Base-by-base conservation (phyloP, 2,797 vertebrate species). In the Falco columbarius region DNA sequence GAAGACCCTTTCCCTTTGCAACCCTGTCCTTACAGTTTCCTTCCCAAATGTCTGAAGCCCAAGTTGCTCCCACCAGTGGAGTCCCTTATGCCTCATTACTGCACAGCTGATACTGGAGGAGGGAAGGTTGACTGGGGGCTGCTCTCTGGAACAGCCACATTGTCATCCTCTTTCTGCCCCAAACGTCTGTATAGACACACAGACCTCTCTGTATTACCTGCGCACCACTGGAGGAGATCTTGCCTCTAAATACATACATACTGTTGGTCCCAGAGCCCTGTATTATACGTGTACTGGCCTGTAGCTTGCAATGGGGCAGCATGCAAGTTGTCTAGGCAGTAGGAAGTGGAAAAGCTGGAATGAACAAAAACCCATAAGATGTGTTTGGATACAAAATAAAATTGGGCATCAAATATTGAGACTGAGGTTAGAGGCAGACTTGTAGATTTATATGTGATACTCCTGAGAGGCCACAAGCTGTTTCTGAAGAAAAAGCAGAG, bases 41-140 rank as follows among this genome's bases (percentile, higher is more conserved):
- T 29, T 77, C 13, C 30, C 40, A 36, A 40, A 14, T 5, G 12
- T 23, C 22, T 54, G 29, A 74, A 74, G 36, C 30, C 58, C 36
- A 30, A 0, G 12, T 2, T 42, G 10, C 15, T 32, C 26, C 18
- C 23, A 14, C 32, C 3, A 2, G 2, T 2, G 13, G 10, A 27
- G 4, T 5, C n/a, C 16, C 20, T 13, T 0, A 10, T 24, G 20
- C 20, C n/a, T 71, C 17, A 7, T 7, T 29, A 11, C 21, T n/a
- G 24, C 36, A 17, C 58, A 18, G 32, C 34, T 6, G 14, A 6
- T 67, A 8, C 9, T 3, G 7, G 12, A 3, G 23, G 8, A 27
- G 22, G 12, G 7, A 46, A 19, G 29, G 15, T 0, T 4, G 20
- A 14, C 6, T 6, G 23, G 14, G 3, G 71, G 10, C 68, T 29